These are phyloP conservation scores for Trichoplusia ni DNA, from an alignment of 1,140 invertebrate species.

Conservation along the genomic window DNA sequence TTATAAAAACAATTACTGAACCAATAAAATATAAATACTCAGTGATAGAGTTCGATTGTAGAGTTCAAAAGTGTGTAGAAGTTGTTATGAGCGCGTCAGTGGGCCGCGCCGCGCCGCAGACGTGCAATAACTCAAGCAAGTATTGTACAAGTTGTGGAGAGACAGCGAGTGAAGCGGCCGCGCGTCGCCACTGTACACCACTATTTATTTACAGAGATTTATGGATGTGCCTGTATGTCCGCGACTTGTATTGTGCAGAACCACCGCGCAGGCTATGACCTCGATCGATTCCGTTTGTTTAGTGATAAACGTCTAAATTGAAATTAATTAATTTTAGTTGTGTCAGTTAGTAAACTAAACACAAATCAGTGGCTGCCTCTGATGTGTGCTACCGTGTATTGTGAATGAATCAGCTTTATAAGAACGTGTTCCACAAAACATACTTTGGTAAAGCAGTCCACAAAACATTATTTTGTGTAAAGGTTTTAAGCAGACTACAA, in stretches of 20 bases:
- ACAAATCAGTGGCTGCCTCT: too few species aligned
- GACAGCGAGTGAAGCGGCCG: conserved; percentile 9
- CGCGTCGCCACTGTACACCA: conserved; percentile 4
- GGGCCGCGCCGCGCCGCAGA: not conserved
- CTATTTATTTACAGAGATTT: conserved; percentile 26
- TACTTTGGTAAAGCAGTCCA: too few species aligned
- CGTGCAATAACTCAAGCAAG: conserved; percentile 27
- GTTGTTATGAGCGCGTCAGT: not conserved
- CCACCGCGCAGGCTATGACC: not conserved
- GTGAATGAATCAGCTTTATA: too few species aligned
- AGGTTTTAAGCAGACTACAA: too few species aligned
- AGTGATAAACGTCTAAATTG: too few species aligned
- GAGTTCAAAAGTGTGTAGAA: not conserved
- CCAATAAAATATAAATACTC: too few species aligned
- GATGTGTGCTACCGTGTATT: too few species aligned
- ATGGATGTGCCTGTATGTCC: conserved; percentile 1
- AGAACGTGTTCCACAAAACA: too few species aligned
- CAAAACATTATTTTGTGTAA: too few species aligned
- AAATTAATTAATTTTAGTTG: too few species aligned
- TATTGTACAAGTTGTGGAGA: conserved; percentile 19
- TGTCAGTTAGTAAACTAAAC: too few species aligned
- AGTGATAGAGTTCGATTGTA: too few species aligned
- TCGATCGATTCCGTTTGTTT: not conserved
- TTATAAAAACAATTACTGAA: not conserved
- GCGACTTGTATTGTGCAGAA: conserved; percentile 1